Conservation (phyloP, 1,140 invertebrate species). For the Halotydeus destructor region DNA sequence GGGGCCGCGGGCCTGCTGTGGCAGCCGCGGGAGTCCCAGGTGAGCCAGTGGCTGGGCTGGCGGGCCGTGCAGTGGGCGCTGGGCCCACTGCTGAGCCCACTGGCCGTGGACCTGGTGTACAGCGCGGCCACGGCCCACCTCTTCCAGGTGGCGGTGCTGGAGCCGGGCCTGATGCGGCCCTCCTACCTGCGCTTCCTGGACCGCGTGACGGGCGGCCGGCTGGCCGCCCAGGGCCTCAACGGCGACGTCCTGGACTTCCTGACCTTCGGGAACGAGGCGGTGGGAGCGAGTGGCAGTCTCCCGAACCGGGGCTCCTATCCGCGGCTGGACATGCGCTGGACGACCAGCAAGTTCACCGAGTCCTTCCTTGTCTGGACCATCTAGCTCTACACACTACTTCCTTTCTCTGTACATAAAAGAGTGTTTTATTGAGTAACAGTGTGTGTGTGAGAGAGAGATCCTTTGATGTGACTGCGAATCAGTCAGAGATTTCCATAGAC, state of each 20-base stretch:
- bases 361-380: conserved; percentile 17
- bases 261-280: conserved; percentile 17
- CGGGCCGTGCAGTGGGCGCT: no score
- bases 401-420: conserved; percentile 42
- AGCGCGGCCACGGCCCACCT: conserved; percentile 51
- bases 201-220: conserved; percentile 46
- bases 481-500: conserved; percentile 51
- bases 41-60: no score
- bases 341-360: conserved; percentile 18
- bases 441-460: conserved; percentile 36
- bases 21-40: no score
- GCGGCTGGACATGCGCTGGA: conserved; percentile 15
- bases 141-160: conserved; percentile 54
- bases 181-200: conserved; percentile 67
- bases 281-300: conserved; percentile 16
- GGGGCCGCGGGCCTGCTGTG: no score
- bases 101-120: conserved; percentile 44
- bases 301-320: no score
- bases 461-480: conserved; percentile 21
- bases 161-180: conserved; percentile 48
- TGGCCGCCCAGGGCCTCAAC: conserved; percentile 15
- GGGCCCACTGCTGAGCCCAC: no score
- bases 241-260: conserved; percentile 19
- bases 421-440: background rate
- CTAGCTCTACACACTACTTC: conserved; percentile 25